Evolutionary conservation across 2,113 vertebrate genomes (phyloP), one percentile per base, ranked within the genome.

Genomic region (Irena cyanogastra): DNA sequence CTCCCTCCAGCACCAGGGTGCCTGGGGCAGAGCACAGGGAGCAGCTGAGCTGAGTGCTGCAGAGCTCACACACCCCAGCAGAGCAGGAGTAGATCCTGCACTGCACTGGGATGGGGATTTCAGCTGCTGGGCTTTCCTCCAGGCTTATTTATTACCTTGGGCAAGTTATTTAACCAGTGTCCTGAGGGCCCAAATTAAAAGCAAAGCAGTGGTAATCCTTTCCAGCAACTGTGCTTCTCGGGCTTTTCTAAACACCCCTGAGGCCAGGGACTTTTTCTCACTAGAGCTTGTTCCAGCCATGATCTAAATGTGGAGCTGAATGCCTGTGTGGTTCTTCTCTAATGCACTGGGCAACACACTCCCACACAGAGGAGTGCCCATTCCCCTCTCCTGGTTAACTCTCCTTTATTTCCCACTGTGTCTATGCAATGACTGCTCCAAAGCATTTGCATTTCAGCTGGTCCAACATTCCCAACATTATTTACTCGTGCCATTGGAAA

Each of bases 71-170:
- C 14, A 3, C 14, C 71, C 44, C 13, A 22, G 42, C 12, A 28
- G 44, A 87, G n/a, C 0, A 0, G 37, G 30, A 77, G 35, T 3
- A 33, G 39, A 23, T 35, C 5, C 1, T 1, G 18, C 1, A 1
- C 20, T 24, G 45, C 4, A 0, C n/a, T 37, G 33, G 47, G 13
- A 59, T 59, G 26, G 19, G 35, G 35, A 28, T 35, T 63, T 64
- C 11, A 6, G 27, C 15, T 30, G 33, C n/a, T 2, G 6, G n/a
- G 15, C 35, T 87, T 87, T 87, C n/a, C 65, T 71, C 70, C 44
- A 88, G 33, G 45, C 12, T 71, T 54, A 18, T 75, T 82, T 63
- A 37, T 68, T 59, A n/a, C 44, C 21, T 77, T 44, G n/a, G 57
- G 37, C 41, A 72, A 52, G 27, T 56, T 56, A 60, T 30, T 83